phyloP scores from a whole-genome alignment of 2,113 vertebrate genomes.

The Peucedramus taeniatus region DNA sequence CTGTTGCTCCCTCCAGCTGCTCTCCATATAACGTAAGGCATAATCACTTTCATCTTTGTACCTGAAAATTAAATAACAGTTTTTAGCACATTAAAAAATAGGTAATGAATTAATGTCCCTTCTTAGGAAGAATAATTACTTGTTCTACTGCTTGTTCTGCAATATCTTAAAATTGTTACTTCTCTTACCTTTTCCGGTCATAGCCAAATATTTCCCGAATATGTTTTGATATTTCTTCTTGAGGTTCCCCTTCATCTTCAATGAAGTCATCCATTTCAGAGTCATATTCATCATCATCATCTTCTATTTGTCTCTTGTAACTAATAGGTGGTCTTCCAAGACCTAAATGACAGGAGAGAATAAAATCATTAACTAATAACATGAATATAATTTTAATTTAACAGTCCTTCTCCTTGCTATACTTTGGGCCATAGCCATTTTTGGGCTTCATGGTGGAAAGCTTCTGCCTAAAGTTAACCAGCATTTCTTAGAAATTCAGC shows the following conservation, averaged over 20 bases:
- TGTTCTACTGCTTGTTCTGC: not conserved
- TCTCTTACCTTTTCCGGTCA: slow-evolving; percentile 82
- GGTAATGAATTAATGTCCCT: not conserved
- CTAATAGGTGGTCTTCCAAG: slow-evolving; percentile 78
- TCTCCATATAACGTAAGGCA: slow-evolving; percentile 97
- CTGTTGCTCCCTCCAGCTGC: slow-evolving; percentile 94
- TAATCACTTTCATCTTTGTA: slow-evolving; percentile 98
- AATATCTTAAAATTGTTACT: not conserved
- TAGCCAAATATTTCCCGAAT: slow-evolving; percentile 98
- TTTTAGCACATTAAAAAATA: not conserved
- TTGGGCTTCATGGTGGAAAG: not conserved
- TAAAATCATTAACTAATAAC: not conserved
- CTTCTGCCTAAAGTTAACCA: not conserved
- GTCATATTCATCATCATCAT: slow-evolving; percentile 89
- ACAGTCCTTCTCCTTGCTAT: not conserved
- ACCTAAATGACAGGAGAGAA: slow-evolving; percentile 32
- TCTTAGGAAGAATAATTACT: not conserved
- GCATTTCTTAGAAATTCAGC: not conserved
- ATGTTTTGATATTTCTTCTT: slow-evolving; percentile 92
- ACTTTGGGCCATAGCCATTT: not conserved
- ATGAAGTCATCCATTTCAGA: slow-evolving; percentile 99
- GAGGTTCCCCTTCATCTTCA: slow-evolving; percentile 88
- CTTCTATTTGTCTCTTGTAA: slow-evolving; percentile 77
- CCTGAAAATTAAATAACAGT: slow-evolving; percentile 65
- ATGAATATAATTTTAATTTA: not conserved